A percentile compares a stretch with the other conserved stretches of the same genome.
These are phyloP conservation scores for Drosophila santomea DNA, from an alignment of 1,140 invertebrate species.

Conservation along the genomic window DNA sequence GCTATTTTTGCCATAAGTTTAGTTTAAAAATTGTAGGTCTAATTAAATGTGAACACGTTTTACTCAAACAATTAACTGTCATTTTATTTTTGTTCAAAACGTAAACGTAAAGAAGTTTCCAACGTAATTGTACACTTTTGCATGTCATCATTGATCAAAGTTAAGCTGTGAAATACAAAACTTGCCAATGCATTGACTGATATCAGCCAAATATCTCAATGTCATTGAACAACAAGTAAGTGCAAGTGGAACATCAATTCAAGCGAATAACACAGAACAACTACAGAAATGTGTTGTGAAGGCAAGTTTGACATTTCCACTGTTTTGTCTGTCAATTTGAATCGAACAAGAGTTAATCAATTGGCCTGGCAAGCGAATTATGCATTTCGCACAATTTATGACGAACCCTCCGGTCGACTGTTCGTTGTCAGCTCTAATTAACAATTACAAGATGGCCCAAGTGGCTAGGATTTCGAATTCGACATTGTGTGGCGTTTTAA, in stretches of 20 bases:
- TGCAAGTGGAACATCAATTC: not conserved
- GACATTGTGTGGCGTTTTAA: slow-evolving; percentile 16
- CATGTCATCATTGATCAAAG: not conserved
- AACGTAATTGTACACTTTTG: not conserved
- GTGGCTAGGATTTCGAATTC: slow-evolving; percentile 12
- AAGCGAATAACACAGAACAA: slow-evolving; percentile 3
- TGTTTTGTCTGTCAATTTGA: slow-evolving; percentile 15
- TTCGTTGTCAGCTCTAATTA: slow-evolving; percentile 38
- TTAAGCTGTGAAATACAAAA: not conserved
- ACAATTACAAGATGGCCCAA: slow-evolving; percentile 38
- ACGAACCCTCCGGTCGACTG: slow-evolving; percentile 10
- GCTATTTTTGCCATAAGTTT: slow-evolving; percentile 1
- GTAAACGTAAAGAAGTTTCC: not conserved
- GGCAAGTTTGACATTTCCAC: not conserved
- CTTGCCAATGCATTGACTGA: not conserved
- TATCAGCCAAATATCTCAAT: not conserved
- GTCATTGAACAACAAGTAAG: not conserved
- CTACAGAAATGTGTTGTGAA: not conserved
- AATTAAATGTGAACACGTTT: slow-evolving; percentile 1
- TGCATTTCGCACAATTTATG: slow-evolving; percentile 15
- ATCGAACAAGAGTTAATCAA: slow-evolving; percentile 26
- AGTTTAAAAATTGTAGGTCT: not conserved
- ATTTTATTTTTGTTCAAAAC: not conserved
- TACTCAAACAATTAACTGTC: not conserved
- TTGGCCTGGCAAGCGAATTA: slow-evolving; percentile 24